Conservation (phyloP, 2,888 invertebrate species). For the Xestobium rufovillosum region DNA sequence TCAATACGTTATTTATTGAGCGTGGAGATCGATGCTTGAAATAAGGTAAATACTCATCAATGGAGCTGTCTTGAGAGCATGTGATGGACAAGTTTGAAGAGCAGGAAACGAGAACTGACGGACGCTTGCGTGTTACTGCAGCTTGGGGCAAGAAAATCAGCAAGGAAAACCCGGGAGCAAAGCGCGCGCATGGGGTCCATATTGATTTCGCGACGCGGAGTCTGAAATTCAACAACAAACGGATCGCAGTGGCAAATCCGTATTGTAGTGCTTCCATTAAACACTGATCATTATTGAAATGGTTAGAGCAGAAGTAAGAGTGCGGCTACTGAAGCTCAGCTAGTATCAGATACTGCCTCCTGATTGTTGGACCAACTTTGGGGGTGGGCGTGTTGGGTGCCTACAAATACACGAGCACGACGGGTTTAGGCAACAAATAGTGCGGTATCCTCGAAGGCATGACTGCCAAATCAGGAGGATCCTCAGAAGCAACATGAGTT, state of each 20-base stretch:
- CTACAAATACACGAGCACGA: slow-evolving; percentile 1
- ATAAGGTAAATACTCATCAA: no score
- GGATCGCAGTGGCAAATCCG: slow-evolving; percentile 2
- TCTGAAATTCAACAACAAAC: neutral
- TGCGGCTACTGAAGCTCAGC: slow-evolving; percentile 35
- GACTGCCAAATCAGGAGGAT: slow-evolving; percentile 41
- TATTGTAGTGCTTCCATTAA: slow-evolving; percentile 2
- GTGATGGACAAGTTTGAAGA: no score
- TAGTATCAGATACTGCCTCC: slow-evolving; percentile 32
- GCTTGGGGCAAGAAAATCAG: slow-evolving; percentile 2
- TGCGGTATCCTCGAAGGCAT: slow-evolving; percentile 32
- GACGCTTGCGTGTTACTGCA: neutral
- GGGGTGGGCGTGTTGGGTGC: slow-evolving; percentile 25
- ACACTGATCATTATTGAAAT: slow-evolving; percentile 29
- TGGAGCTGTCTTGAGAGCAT: no score
- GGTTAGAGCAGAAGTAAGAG: slow-evolving; percentile 35
- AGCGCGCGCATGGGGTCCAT: slow-evolving; percentile 27
- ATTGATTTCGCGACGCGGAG: slow-evolving; percentile 15
- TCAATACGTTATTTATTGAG: no score
- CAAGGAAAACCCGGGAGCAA: slow-evolving; percentile 25
- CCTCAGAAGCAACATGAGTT: slow-evolving; percentile 36
- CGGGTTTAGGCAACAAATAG: slow-evolving; percentile 5
- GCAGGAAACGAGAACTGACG: no score
- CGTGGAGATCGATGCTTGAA: no score
- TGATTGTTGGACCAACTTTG: slow-evolving; percentile 4